Conservation (phyloP, 2,797 vertebrate genomes). For the Smutsia temminckii region DNA sequence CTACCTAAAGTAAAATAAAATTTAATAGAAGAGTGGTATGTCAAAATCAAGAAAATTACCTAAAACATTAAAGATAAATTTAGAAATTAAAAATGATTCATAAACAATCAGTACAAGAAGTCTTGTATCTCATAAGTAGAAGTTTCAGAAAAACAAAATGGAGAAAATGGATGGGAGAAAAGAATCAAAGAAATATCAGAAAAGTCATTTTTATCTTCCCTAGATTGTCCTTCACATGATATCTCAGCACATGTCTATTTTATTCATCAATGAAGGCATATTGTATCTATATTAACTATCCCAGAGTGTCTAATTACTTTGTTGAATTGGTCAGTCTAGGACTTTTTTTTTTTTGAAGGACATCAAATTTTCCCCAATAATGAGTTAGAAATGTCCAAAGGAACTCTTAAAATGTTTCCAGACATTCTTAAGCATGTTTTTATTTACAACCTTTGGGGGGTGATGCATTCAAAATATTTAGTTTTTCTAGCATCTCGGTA, state of each 20-base stretch:
- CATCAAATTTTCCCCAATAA: not conserved
- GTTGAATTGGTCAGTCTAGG: not conserved
- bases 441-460: not conserved
- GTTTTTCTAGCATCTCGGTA: not conserved
- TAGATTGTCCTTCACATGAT: not conserved
- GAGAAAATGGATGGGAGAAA: not conserved
- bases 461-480: not conserved
- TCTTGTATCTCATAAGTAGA: not conserved
- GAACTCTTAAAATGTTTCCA: not conserved
- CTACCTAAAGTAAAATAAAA: not conserved
- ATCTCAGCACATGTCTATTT: not conserved
- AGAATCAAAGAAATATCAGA: not conserved
- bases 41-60: not conserved
- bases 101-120: not conserved
- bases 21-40: not conserved
- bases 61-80: not conserved
- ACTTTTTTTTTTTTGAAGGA: not conserved
- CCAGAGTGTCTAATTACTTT: not conserved
- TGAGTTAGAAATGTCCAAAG: not conserved
- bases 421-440: not conserved
- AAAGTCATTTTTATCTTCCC: slow-evolving; percentile 3
- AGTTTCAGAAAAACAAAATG: not conserved
- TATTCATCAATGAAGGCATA: not conserved
- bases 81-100: not conserved
- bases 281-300: no score